Evolutionary conservation across 2,113 vertebrate species (phyloP).

Genomic region (Limanda limanda): DNA sequence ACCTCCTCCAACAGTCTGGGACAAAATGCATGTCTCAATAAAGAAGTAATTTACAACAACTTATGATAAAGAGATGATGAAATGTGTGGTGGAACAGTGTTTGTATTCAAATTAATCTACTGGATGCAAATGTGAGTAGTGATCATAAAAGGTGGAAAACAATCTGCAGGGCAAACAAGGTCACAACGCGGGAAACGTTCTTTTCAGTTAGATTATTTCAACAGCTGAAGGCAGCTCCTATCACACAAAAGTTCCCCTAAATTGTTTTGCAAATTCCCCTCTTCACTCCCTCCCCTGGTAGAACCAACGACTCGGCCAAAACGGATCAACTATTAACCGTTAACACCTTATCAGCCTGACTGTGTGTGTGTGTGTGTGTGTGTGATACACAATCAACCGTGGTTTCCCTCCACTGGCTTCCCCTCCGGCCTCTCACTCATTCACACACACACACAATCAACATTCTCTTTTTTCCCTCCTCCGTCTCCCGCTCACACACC

Average conservation of each 20-base stretch:
- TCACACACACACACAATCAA: slow-evolving; percentile 5
- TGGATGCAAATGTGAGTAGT: neutral
- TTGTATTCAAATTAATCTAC: neutral
- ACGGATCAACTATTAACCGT: slow-evolving; percentile 56
- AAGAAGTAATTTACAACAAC: slow-evolving; percentile 4
- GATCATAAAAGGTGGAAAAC: neutral
- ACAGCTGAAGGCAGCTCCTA: slow-evolving; percentile 23
- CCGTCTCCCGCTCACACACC: slow-evolving; percentile 21
- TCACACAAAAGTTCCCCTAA: slow-evolving; percentile 30
- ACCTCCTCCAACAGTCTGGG: neutral
- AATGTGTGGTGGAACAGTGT: neutral
- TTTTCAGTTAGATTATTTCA: slow-evolving; percentile 23
- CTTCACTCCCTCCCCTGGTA: neutral
- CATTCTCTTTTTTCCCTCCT: neutral
- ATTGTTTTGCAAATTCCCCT: slow-evolving; percentile 45
- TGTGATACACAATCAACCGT: slow-evolving; percentile 30
- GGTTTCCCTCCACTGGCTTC: slow-evolving; percentile 49
- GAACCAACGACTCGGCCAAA: slow-evolving; percentile 12
- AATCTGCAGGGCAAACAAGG: neutral
- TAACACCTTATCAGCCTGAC: slow-evolving; percentile 60
- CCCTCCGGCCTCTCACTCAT: slow-evolving; percentile 20
- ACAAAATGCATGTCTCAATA: slow-evolving; percentile 1
- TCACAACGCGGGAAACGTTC: neutral
- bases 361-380: slow-evolving; percentile 6
- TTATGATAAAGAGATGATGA: neutral